Percentiles rank a stretch among this genome's conserved stretches.
Evolutionary conservation across 2,113 vertebrate genomes (phyloP).

Genomic region (Cavia porcellus): DNA sequence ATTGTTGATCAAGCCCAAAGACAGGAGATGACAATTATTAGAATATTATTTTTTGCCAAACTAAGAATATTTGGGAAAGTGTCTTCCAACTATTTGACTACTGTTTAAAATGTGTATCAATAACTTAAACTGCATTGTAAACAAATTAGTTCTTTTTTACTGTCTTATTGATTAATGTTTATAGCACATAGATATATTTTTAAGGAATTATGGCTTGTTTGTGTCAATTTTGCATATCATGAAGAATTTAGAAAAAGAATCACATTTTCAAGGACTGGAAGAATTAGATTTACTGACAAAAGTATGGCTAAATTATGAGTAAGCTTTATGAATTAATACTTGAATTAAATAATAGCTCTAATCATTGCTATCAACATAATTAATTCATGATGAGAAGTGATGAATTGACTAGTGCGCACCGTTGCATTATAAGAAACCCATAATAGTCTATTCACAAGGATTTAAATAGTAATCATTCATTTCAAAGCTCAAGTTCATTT

Average conservation of each 20-base stretch:
- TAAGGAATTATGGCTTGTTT: conserved; percentile 44
- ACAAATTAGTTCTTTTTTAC: conserved; percentile 74
- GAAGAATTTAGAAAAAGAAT: conserved; percentile 64
- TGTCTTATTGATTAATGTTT: conserved; percentile 61
- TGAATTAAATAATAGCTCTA: conserved; percentile 81
- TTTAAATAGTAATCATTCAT: conserved; percentile 71
- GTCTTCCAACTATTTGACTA: conserved; percentile 62
- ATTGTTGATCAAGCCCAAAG: conserved; percentile 79
- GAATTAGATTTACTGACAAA: conserved; percentile 51
- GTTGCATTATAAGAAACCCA: conserved; percentile 72
- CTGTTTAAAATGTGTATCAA: conserved; percentile 80
- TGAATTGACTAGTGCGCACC: conserved; percentile 76
- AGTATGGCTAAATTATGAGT: conserved; percentile 39
- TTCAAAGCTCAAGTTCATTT: conserved; percentile 74
- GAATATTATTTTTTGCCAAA: conserved; percentile 56
- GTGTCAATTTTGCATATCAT: neutral
- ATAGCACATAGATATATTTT: neutral
- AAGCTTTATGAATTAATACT: conserved; percentile 80
- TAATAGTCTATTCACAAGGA: conserved; percentile 70
- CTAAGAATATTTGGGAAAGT: conserved; percentile 48
- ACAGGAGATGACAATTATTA: conserved; percentile 23
- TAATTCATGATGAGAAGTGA: conserved; percentile 82
- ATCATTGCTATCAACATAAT: conserved; percentile 79
- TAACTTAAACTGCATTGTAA: conserved; percentile 74
- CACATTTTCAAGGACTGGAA: conserved; percentile 48